Base-by-base conservation (phyloP, 2,113 vertebrate species). In the Dasyprocta punctata region DNA sequence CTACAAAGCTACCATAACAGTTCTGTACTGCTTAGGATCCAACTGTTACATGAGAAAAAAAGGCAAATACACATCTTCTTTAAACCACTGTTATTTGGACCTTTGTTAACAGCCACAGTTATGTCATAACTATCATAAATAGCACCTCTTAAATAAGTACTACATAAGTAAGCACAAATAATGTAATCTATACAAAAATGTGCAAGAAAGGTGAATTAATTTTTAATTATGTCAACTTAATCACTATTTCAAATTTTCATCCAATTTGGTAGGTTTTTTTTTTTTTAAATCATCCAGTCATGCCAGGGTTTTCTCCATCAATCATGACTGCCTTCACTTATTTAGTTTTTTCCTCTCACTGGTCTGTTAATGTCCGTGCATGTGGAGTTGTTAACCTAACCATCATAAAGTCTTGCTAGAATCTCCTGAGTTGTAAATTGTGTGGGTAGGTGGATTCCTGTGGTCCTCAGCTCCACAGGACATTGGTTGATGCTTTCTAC, bases 211-310 rank as follows among this genome's bases (percentile, higher is more conserved):
- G 8, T 44, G 22, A 67, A 44, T 83, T 75, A 24, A 61, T 28
- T 75, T 89, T 94, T 92, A 22, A 38, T 78, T 85, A 69, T 44
- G 33, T 80, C 61, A 73, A 61, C 19, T 82, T 84, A 81, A 93
- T 86, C 83, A 95, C 78, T 60, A 58, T 93, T 90, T 95, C 75
- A 91, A 98, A 69, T n/a, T 88, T 17, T n/a, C 41, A 90, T 49
- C 47, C 85, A 65, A 75, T 30, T 33, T 85, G 36, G 44, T 5
- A 16, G 17, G 52, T 54, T 41, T 30, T 54, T 36, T 41, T 30
- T 54, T 36, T 22, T 20, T 5, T 7, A 65, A 73, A 20, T 33
- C 44, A 73, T 67, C 47, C 33, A 65, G 22, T 85, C 56, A 85
- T 86, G 36, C 52, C 47, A 69, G 4, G 2, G 24, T 92, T 92